Evolutionary conservation across 2,888 invertebrate genomes (phyloP).

Genomic region (Coleophora flavipennella): DNA sequence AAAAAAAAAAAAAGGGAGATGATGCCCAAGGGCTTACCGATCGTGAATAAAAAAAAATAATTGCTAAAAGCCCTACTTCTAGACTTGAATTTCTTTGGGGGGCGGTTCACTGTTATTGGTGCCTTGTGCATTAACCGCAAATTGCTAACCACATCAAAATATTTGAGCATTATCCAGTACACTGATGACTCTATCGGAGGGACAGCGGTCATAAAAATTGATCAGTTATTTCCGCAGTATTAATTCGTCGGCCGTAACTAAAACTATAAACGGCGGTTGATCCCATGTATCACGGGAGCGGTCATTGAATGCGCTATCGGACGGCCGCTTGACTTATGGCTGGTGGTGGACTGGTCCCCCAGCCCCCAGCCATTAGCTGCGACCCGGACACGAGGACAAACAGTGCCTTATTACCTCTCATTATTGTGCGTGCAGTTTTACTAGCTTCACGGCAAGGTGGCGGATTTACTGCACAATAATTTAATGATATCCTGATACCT

Average conservation of each 20-base stretch:
- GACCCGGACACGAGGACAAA: conserved; percentile 20
- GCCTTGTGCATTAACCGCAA: background rate
- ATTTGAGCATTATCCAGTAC: no score
- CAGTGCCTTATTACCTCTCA: conserved; percentile 46
- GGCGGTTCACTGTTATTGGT: no score
- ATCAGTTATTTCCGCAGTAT: conserved; percentile 57
- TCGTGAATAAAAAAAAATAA: no score
- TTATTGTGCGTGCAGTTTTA: conserved; percentile 14
- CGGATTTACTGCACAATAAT: background rate
- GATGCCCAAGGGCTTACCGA: no score
- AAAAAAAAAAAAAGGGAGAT: no score
- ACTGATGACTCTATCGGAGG: conserved; percentile 6
- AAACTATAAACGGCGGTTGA: conserved; percentile 66
- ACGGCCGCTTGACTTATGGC: conserved; percentile 59
- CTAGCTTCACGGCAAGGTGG: background rate
- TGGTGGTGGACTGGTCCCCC: conserved; percentile 32
- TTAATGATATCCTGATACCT: no score
- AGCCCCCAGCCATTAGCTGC: conserved; percentile 45
- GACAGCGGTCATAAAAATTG: conserved; percentile 39
- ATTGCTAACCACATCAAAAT: background rate
- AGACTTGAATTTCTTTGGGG: no score
- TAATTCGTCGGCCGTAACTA: conserved; percentile 53
- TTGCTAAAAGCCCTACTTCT: no score
- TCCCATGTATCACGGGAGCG: conserved; percentile 66
- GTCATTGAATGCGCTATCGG: conserved; percentile 69